Evolutionary conservation across 2,888 invertebrate species (phyloP).

Genomic region (Drosophila rubida): DNA sequence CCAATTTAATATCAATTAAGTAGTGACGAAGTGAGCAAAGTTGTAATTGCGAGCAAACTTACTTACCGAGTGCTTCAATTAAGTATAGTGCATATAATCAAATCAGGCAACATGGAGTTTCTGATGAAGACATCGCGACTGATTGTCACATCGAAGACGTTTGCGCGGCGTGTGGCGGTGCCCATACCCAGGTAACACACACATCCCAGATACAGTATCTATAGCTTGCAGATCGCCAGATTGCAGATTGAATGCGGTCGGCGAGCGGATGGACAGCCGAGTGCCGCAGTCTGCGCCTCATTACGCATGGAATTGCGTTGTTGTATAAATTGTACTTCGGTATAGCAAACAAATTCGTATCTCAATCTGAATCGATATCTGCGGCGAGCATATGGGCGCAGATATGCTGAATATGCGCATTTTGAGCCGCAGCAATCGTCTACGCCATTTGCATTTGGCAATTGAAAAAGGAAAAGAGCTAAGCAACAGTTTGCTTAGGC

Average conservation of each 20-base stretch:
- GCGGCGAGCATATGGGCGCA: constrained; percentile 38
- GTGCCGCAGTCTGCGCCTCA: constrained; percentile 48
- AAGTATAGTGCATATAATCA: neutral
- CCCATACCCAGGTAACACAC: constrained; percentile 84
- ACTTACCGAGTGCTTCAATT: constrained; percentile 1
- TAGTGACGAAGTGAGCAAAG: constrained; percentile 6
- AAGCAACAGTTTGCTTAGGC: constrained; percentile 32
- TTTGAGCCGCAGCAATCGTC: constrained; percentile 26
- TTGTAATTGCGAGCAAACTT: constrained; percentile 4
- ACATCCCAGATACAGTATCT: constrained; percentile 40
- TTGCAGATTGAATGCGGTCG: too few relatives aligned
- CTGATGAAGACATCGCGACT: constrained; percentile 84
- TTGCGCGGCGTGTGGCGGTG: constrained; percentile 84
- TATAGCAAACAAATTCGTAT: constrained; percentile 22
- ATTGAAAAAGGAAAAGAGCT: neutral
- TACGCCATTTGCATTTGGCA: constrained; percentile 61
- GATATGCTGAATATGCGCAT: constrained; percentile 56
- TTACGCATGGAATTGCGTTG: constrained; percentile 74
- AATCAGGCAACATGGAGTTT: constrained; percentile 81
- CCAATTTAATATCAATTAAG: constrained; percentile 14
- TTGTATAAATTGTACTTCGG: constrained; percentile 52
- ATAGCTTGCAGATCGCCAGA: constrained; percentile 27
- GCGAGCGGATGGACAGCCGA: neutral
- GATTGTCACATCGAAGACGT: constrained; percentile 83
- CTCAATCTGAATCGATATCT: constrained; percentile 24